phyloP scores from a whole-genome alignment of 2,888 invertebrate genomes.

The Coenonympha arcania region DNA sequence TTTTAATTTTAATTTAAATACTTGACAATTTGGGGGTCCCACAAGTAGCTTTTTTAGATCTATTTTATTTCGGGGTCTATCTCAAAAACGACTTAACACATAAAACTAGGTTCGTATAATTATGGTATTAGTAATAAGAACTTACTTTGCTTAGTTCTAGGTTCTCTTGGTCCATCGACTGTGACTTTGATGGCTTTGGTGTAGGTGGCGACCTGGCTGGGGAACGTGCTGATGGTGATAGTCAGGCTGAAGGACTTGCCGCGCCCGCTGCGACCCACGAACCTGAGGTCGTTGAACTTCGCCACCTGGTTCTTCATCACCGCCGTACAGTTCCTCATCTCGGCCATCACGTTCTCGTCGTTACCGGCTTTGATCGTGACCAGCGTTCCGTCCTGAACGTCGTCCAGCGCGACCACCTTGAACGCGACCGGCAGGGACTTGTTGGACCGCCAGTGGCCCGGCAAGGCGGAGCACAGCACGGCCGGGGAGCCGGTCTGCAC shows the following conservation, averaged over 20 bases:
- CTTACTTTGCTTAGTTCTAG: constrained; percentile 97
- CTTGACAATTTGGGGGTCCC: no score
- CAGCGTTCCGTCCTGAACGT: constrained; percentile 93
- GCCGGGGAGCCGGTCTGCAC: constrained; percentile 96
- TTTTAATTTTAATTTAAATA: no score
- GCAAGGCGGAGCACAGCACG: constrained; percentile 93
- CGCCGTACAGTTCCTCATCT: constrained; percentile 92
- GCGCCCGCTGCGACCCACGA: constrained; percentile 97
- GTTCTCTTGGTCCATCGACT: constrained; percentile 98
- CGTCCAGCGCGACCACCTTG: constrained; percentile 94
- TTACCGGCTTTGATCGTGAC: constrained; percentile 97
- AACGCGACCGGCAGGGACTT: constrained; percentile 97
- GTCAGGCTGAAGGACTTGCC: constrained; percentile 96
- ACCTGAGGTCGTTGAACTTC: constrained; percentile 98
- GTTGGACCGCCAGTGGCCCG: constrained; percentile 97
- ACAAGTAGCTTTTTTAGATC: neutral
- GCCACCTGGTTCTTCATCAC: constrained; percentile 98
- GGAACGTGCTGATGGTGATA: constrained; percentile 88
- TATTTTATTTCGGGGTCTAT: no score
- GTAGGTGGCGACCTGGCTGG: constrained; percentile 91
- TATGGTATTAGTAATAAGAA: no score
- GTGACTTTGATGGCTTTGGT: constrained; percentile 99
- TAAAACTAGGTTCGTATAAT: no score
- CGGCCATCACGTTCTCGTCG: constrained; percentile 97
- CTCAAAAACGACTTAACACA: no score